Base-by-base conservation (phyloP, 2,797 vertebrate species). In the Sebastes variabilis region DNA sequence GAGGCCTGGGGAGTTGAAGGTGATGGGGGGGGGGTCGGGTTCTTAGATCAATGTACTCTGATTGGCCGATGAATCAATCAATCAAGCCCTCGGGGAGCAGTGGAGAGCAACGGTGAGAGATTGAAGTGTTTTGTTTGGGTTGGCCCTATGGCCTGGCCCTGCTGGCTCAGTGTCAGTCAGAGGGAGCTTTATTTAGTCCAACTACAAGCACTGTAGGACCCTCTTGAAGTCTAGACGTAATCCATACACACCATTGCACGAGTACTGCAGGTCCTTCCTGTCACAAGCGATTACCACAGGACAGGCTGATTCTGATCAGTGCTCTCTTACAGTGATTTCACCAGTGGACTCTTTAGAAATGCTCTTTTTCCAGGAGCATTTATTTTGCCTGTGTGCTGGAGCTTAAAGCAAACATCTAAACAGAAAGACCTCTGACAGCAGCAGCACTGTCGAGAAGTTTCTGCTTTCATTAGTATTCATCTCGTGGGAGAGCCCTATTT, bases 101-200 rank as follows among this genome's bases (percentile, higher is more conserved):
- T 83, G 82, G 82, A 92, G 90, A 91, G 87, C 85, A 87, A 62
- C 66, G 3, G 70, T 66, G 59, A 91, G 90, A 93, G 94, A 95
- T 92, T 94, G 93, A 93, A 94, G 92, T 95, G 93, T 94, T 95
- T 95, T 94, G 93, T 94, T 94, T 93, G 83, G 92, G 91, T 89
- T 82, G 75, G 92, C 86, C 88, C 88, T 79, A 27, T 92, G 88
- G 93, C 91, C 91, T 81, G 82, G 77, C 83, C 88, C 82, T 77
- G 77, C 81, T 90, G 89, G 89, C 91, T 93, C 90, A 87, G 75
- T 93, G 94, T 93, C 93, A 93, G 90, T 94, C 90, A 94, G 77
- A 64, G 18, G 32, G 55, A 87, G 83, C 79, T 94, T 94, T 93
- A 95, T 94, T 94, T 92, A 93, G 91, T 91, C 84, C 80, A 76